Evolutionary conservation across 2,113 vertebrate genomes (phyloP), one percentile per base, ranked within the genome.

Genomic region (Labeo catla): DNA sequence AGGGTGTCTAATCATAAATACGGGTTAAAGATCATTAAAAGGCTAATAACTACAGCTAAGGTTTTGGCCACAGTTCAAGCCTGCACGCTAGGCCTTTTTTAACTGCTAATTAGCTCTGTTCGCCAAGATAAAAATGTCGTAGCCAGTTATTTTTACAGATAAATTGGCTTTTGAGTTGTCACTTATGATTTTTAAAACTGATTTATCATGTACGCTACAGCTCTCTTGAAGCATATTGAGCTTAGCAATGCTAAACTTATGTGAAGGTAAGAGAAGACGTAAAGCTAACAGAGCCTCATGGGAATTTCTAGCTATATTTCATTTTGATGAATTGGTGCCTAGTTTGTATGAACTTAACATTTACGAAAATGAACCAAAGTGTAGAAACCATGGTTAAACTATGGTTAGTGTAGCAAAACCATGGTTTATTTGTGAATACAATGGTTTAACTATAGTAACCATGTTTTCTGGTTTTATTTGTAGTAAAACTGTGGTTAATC

Each of bases 21-120:
- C 21, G n/a, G 39, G 59, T 81, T 80, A 76, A 61, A 80, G 54
- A 80, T 80, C 54, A 80, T 80, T 80, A 76, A 47, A 23, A 80
- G 77, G 77, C 36, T 61, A 81, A 81, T 65, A 81, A 28, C 39
- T 81, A 8, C n/a, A 47, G 78, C 43, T 45, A 47, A 28, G 59
- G 39, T 47, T 81, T 47, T 81, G 59, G 57, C 21, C 21, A 16
- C 59, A 28, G 36, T 81, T 81, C 59, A 76, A 79, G 28, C 50
- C 52, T 57, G 15, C 6, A 59, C 0, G 34, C 9, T 45, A 79
- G 59, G 59, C 43, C 12, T 45, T 45, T 28, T 77, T 49, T 47
- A 59, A 65, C n/a, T 0, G 5, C 59, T 39, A 79, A 79, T 76
- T 49, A 76, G 73, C 73, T 76, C 73, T 76, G 73, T 76, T 76